These are phyloP conservation scores for Malaclemys terrapin DNA, from an alignment of 2,113 vertebrate genomes.

Conservation along the genomic window DNA sequence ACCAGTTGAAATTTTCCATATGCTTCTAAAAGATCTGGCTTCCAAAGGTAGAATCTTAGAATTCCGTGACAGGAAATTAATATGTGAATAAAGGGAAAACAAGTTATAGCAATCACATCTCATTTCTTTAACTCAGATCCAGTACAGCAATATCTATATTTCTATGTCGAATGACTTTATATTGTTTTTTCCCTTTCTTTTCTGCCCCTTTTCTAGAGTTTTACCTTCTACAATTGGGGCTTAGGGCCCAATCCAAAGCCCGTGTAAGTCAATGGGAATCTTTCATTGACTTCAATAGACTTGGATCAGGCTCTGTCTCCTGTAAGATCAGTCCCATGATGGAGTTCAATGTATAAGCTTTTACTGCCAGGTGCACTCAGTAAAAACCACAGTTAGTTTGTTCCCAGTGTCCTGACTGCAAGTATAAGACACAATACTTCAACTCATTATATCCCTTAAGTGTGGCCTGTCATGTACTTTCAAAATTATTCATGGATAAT, in stretches of 20 bases:
- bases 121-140: not conserved
- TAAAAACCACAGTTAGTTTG: not conserved
- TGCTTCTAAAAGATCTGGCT: not conserved
- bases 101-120: not conserved
- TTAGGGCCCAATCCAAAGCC: not conserved
- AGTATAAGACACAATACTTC: not conserved
- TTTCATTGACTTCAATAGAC: not conserved
- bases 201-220: not conserved
- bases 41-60: not conserved
- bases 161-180: not conserved
- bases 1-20: not conserved
- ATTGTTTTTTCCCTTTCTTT: not conserved
- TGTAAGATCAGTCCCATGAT: not conserved
- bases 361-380: not conserved
- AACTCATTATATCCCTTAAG: not conserved
- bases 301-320: not conserved
- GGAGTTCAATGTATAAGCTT: not conserved
- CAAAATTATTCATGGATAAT: not conserved
- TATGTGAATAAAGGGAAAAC: not conserved
- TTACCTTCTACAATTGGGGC: not conserved
- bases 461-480: not conserved
- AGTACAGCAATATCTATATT: not conserved
- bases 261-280: not conserved
- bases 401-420: not conserved
- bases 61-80: not conserved